Evolutionary conservation across 2,888 invertebrate genomes (phyloP), one percentile per base, ranked within the genome.

Genomic region (Ganaspis brasiliensis): DNA sequence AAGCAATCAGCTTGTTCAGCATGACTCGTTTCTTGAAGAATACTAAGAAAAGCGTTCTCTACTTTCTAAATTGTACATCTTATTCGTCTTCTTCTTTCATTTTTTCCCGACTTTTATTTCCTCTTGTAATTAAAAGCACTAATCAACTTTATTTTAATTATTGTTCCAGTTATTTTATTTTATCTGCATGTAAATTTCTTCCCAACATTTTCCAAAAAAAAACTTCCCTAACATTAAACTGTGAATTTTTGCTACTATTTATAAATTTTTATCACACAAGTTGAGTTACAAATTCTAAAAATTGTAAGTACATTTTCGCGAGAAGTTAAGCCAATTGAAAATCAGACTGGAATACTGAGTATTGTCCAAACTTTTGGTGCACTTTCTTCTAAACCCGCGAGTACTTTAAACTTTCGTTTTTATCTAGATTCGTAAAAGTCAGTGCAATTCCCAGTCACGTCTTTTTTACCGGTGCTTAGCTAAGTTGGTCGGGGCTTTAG

Each of bases 361-460:
- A 14, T 59, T 59, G 16, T 35, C 26, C 16, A 59, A 59, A 59
- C 35, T 59, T 59, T 59, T 59, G 3, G 16, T 59, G 9, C 16
- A 24, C 0, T 59, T 59, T 16, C 35, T 59, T 59, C 19, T 19
- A 59, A 59, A 59, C 35, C 31, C 35, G n/a, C 9, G 16, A 35
- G 19, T 12, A 59, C 35, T 59, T 14, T 35, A 59, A 59, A 35
- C 35, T 59, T 59, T 59, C 59, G 35, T 59, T 59, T 59, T 59
- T 59, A 59, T 35, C 16, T 35, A 3, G 59, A 59, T 19, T 59
- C 35, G 35, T 59, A 35, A 16, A 59, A 59, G 16, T 59, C 35
- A 16, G 59, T 59, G 59, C 59, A 59, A 59, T 59, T 59, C 59
- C 59, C 59, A 59, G 35, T 59, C 59, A 59, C 59, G 35, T 59